Evolutionary conservation across 2,888 invertebrate genomes (phyloP).

Genomic region (Trissoscelio sp.): DNA sequence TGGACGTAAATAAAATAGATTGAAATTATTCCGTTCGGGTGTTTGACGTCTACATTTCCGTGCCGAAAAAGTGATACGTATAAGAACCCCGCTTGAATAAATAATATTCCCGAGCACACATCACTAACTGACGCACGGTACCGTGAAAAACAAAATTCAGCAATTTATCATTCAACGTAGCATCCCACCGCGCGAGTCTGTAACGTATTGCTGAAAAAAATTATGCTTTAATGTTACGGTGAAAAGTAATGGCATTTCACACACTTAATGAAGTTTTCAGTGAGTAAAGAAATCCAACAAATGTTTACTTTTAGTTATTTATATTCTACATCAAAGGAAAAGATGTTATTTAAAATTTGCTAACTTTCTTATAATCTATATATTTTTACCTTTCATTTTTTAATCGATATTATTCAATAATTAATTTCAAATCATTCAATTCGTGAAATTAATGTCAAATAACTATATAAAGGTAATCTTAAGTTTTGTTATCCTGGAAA

Average conservation of each 20-base stretch:
- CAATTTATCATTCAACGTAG: conserved; percentile 35
- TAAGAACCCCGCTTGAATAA: conserved; percentile 25
- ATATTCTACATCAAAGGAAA: too few species aligned
- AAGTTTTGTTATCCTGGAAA: too few species aligned
- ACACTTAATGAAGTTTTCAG: background rate
- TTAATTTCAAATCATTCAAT: too few species aligned
- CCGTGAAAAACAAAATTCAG: conserved; percentile 19
- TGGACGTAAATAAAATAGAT: conserved; percentile 24
- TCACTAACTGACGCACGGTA: conserved; percentile 30
- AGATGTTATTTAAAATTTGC: too few species aligned
- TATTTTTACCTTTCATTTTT: too few species aligned
- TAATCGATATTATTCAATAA: too few species aligned
- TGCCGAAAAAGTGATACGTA: conserved; percentile 1
- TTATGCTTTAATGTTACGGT: conserved; percentile 5
- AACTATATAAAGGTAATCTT: too few species aligned
- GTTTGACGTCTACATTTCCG: conserved; percentile 9
- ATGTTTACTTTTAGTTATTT: background rate
- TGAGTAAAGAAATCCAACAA: background rate
- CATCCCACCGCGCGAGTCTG: conserved; percentile 14
- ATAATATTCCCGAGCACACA: conserved; percentile 26
- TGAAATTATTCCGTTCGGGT: conserved; percentile 17
- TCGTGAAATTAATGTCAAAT: too few species aligned
- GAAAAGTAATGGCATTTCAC: background rate
- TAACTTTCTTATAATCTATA: too few species aligned
- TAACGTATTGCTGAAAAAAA: conserved; percentile 22